Percentiles rank a stretch among this genome's conserved stretches.
phyloP scores from a whole-genome alignment of 2,113 vertebrate species.

The Halcyon malimbica region DNA sequence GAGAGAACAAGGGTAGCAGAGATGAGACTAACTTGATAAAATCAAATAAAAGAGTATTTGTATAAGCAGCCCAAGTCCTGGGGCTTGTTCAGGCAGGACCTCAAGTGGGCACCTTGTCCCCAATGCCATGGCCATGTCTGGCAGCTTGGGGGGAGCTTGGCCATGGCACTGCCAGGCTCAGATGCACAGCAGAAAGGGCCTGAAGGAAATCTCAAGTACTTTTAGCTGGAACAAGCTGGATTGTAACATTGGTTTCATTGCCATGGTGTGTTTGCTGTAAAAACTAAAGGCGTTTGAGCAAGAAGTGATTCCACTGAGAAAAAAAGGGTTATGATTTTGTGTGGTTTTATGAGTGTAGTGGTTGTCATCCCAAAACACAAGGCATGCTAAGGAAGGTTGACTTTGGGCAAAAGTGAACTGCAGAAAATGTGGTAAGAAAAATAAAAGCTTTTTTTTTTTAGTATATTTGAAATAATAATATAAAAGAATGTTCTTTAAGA shows the following conservation, averaged over 20 bases:
- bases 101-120: background rate
- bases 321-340: background rate
- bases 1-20: background rate
- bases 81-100: background rate
- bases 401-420: background rate
- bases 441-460: background rate
- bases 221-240: background rate
- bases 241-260: background rate
- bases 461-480: background rate
- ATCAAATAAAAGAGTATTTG: background rate
- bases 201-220: background rate
- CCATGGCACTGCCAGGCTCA: background rate
- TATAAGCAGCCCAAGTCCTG: background rate
- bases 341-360: background rate
- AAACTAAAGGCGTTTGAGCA: background rate
- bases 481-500: background rate
- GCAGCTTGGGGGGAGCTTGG: background rate
- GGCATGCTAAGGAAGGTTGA: background rate
- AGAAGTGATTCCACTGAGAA: background rate
- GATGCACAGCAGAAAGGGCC: background rate
- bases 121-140: too few species aligned
- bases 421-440: constrained; percentile 4
- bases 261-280: background rate
- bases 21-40: background rate
- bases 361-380: background rate